Conservation (phyloP, 2,797 vertebrate species). For the Trichosurus vulpecula region DNA sequence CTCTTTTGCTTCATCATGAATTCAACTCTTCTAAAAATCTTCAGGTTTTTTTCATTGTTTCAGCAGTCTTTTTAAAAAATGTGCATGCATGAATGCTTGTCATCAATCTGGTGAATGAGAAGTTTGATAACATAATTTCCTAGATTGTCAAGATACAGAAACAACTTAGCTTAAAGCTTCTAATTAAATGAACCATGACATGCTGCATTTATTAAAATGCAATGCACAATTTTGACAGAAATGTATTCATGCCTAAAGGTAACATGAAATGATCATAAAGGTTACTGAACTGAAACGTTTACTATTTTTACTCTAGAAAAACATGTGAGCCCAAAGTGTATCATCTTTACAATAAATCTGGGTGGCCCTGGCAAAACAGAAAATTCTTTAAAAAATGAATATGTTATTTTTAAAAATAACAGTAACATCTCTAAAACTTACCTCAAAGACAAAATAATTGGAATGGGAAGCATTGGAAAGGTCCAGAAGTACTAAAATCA, state of each 20-base stretch:
- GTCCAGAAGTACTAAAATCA: not conserved
- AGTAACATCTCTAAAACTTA: constrained; percentile 15
- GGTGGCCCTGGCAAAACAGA: not conserved
- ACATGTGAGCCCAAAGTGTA: constrained; percentile 26
- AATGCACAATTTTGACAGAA: constrained; percentile 64
- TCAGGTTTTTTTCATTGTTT: constrained; percentile 47
- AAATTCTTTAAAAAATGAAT: constrained; percentile 26
- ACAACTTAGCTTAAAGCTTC: constrained; percentile 56
- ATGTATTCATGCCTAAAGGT: constrained; percentile 64
- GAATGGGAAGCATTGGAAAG: not conserved
- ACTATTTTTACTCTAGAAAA: constrained; percentile 62
- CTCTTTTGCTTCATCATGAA: constrained; percentile 15
- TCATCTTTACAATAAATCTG: constrained; percentile 52
- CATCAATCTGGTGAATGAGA: constrained; percentile 65
- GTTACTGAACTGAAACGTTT: constrained; percentile 47
- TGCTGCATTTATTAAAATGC: constrained; percentile 63
- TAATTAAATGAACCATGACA: constrained; percentile 75
- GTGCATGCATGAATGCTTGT: constrained; percentile 47
- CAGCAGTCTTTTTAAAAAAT: constrained; percentile 28
- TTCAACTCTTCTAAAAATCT: constrained; percentile 22
- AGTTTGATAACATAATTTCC: constrained; percentile 59
- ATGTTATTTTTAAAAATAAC: constrained; percentile 18
- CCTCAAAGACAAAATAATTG: constrained; percentile 18
- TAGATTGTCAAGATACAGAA: constrained; percentile 50
- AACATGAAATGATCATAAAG: constrained; percentile 60